A percentile compares a stretch with the other conserved stretches of the same genome.
phyloP scores from a whole-genome alignment of 2,113 vertebrate species.

The Neopipo cinnamomea region DNA sequence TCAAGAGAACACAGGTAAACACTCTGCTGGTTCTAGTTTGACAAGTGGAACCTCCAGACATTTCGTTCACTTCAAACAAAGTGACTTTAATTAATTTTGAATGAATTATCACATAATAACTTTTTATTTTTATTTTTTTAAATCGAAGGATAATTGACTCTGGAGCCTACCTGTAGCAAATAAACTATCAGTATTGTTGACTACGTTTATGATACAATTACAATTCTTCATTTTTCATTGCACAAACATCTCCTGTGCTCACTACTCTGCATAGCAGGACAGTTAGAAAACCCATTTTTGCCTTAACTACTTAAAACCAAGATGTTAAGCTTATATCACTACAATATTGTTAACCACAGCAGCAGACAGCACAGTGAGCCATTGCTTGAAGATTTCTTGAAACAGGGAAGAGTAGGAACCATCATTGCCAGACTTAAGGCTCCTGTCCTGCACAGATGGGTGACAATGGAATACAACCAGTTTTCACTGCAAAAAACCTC shows the following conservation, averaged over 20 bases:
- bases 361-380: background rate
- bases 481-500: background rate
- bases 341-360: background rate
- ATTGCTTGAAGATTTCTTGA: background rate
- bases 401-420: background rate
- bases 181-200: background rate
- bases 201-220: background rate
- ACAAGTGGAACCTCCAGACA: background rate
- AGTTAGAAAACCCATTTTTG: background rate
- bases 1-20: background rate
- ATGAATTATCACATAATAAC: background rate
- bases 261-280: background rate
- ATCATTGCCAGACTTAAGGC: background rate
- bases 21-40: background rate
- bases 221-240: background rate
- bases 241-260: background rate
- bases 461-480: background rate
- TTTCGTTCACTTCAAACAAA: background rate
- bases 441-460: background rate
- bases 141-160: background rate
- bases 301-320: background rate
- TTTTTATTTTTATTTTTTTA: background rate
- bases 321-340: background rate
- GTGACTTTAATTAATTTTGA: background rate
- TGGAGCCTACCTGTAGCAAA: background rate